Evolutionary conservation across 2,797 vertebrate species (phyloP), one percentile per base, ranked within the genome.

Genomic region (Typhlichthys eigenmanni): DNA sequence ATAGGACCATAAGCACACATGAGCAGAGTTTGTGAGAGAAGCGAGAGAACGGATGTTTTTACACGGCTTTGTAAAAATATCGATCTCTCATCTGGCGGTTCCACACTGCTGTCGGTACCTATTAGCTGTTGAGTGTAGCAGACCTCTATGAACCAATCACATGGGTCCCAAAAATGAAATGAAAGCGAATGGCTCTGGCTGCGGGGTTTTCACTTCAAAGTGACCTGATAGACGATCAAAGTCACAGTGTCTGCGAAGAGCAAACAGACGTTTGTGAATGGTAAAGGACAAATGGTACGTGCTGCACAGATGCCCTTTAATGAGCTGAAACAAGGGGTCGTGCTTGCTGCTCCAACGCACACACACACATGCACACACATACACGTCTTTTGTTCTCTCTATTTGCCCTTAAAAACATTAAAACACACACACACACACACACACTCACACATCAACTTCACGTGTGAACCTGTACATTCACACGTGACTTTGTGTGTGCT

Each of bases 31-130:
- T 48, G 47, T n/a, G 47, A 48, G 47, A 48, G 47, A 45, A 54
- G 17, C 34, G 2, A 38, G 34, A 67, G 49, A 24, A 55, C 3
- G 16, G 48, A 63, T 45, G 47, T 45, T 46, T 38, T 38, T 34
- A 19, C 14, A 56, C 59, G 67, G 58, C 60, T 61, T 74, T 57
- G 57, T 53, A 14, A 62, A 67, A 54, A 13, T 49, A 64, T 54
- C 64, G 64, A 68, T 70, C 58, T 51, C 3, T 58, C 64, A 73
- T 65, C 48, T 62, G 58, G 53, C 50, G 58, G 73, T 73, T 65
- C 61, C 65, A 50, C 24, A 24, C 24, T 24, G 24, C 24, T 24
- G 24, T 24, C 24, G 24, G 24, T 24, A 45, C 60, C 13, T 24
- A 16, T 47, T 24, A 50, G 70, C 62, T 63, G 47, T 53, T 17